These are phyloP conservation scores for Drosophila sp. DNA, from an alignment of 1,140 invertebrate genomes.

Conservation along the genomic window DNA sequence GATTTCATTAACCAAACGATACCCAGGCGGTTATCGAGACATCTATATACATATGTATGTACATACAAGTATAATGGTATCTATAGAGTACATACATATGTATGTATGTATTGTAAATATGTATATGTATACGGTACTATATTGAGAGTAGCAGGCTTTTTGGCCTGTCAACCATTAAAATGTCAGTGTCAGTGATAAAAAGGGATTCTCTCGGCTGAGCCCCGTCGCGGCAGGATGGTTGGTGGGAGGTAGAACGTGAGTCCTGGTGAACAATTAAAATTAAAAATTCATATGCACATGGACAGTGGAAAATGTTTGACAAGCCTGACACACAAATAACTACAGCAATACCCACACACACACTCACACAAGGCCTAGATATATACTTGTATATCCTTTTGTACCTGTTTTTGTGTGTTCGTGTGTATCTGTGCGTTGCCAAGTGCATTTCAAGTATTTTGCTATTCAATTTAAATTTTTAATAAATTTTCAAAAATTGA, in stretches of 20 bases:
- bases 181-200: conserved; percentile 47
- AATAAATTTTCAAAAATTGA: conserved; percentile 79
- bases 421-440: conserved; percentile 24
- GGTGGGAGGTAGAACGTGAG: background rate
- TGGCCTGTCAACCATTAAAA: conserved; percentile 56
- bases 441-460: conserved; percentile 72
- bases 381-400: conserved; percentile 32
- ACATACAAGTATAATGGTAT: background rate
- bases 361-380: conserved; percentile 16
- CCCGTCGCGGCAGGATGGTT: background rate
- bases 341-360: conserved; percentile 39
- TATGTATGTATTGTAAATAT: background rate
- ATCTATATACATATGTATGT: background rate
- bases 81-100: background rate
- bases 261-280: conserved; percentile 79
- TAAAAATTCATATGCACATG: conserved; percentile 71
- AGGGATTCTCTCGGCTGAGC: conserved; percentile 21
- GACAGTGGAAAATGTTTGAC: conserved; percentile 72
- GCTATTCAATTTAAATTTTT: conserved; percentile 81
- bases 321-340: conserved; percentile 75
- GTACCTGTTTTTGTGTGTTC: conserved; percentile 36
- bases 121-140: background rate
- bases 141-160: conserved; percentile 38
- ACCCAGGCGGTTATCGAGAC: conserved; percentile 8
- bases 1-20: conserved; percentile 16